Conservation (phyloP, 2,888 invertebrate species). For the Euplexia lucipara region DNA sequence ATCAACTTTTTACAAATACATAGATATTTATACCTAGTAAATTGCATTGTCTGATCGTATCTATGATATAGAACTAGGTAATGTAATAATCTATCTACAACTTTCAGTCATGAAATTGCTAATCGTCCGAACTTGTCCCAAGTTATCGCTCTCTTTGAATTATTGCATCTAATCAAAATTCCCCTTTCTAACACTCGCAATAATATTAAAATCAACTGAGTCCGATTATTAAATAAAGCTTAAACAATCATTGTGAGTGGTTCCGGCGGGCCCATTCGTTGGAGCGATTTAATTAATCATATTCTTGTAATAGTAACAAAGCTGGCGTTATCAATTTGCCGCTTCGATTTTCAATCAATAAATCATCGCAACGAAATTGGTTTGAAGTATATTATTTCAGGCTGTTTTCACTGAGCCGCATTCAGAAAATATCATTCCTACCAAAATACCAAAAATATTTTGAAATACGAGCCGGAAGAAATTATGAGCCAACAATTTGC, state of each 20-base stretch:
- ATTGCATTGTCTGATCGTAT: background rate
- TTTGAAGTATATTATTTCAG: constrained; percentile 49
- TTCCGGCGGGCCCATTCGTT: constrained; percentile 40
- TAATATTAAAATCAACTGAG: constrained; percentile 51
- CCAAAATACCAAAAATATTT: constrained; percentile 17
- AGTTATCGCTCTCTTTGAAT: constrained; percentile 25
- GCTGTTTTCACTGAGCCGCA: constrained; percentile 15
- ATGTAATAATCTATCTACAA: background rate
- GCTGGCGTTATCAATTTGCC: constrained; percentile 58
- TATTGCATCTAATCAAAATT: constrained; percentile 48
- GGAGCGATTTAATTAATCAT: constrained; percentile 57
- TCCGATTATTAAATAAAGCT: constrained; percentile 57
- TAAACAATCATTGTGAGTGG: constrained; percentile 52
- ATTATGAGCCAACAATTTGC: constrained; percentile 37
- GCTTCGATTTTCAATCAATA: constrained; percentile 55
- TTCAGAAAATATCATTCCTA: constrained; percentile 22
- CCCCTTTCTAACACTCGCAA: constrained; percentile 34
- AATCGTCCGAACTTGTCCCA: constrained; percentile 18
- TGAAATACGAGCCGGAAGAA: constrained; percentile 12
- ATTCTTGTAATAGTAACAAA: constrained; percentile 58
- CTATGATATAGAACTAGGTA: background rate
- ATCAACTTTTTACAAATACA: background rate
- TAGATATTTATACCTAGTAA: background rate
- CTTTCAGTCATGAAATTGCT: constrained; percentile 7
- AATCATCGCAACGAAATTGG: constrained; percentile 49